These are phyloP conservation scores for Dascillus cervinus DNA, from an alignment of 2,888 invertebrate genomes.

Conservation along the genomic window DNA sequence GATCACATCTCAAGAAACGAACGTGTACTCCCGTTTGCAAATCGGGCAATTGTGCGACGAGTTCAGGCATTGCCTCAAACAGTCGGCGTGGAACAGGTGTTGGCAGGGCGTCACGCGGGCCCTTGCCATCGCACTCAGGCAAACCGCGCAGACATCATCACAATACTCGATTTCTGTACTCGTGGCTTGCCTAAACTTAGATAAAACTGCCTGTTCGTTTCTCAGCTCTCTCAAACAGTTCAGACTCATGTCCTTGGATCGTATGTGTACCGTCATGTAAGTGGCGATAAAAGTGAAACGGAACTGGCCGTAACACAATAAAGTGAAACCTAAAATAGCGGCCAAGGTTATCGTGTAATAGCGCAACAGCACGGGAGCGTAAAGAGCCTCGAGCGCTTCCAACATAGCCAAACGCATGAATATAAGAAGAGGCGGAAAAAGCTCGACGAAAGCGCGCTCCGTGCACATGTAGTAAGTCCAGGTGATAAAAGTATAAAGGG, in stretches of 20 bases:
- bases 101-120: slow-evolving; percentile 73
- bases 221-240: slow-evolving; percentile 50
- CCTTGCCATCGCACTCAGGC: slow-evolving; percentile 60
- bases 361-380: slow-evolving; percentile 59
- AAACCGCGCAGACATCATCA: slow-evolving; percentile 75
- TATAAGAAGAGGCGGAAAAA: slow-evolving; percentile 52
- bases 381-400: slow-evolving; percentile 64
- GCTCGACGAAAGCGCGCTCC: slow-evolving; percentile 62
- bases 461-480: slow-evolving; percentile 64
- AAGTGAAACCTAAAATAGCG: slow-evolving; percentile 47
- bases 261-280: slow-evolving; percentile 60
- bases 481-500: slow-evolving; percentile 57
- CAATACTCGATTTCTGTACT: slow-evolving; percentile 56
- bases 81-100: slow-evolving; percentile 73
- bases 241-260: slow-evolving; percentile 53
- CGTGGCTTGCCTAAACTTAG: slow-evolving; percentile 57
- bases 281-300: slow-evolving; percentile 50
- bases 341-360: slow-evolving; percentile 53
- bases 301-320: slow-evolving; percentile 51
- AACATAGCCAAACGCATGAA: slow-evolving; percentile 54
- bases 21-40: slow-evolving; percentile 59
- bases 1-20: slow-evolving; percentile 12
- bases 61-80: slow-evolving; percentile 65
- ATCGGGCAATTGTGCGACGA: slow-evolving; percentile 64
- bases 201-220: slow-evolving; percentile 54